These are phyloP conservation scores for Nesogale talazaci DNA, from an alignment of 2,113 vertebrate genomes.

Conservation along the genomic window DNA sequence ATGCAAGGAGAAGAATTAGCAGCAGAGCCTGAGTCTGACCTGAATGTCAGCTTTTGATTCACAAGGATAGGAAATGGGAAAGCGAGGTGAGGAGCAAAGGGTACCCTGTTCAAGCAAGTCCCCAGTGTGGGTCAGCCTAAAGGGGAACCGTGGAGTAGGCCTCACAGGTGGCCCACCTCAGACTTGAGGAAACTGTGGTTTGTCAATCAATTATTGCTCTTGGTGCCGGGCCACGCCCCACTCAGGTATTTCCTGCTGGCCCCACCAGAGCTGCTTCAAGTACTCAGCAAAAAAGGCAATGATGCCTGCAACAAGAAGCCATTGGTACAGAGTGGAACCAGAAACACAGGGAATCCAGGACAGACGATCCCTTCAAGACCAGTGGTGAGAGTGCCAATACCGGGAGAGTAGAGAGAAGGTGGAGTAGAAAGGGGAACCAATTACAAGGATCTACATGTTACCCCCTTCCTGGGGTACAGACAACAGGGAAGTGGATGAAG, in stretches of 20 bases:
- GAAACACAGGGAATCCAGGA: too few species aligned
- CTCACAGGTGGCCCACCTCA: too few species aligned
- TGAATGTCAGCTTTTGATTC: neutral
- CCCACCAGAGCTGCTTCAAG: neutral
- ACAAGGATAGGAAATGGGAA: neutral
- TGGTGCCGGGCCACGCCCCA: fast-evolving
- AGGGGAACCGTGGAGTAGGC: neutral
- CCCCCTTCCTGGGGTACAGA: too few species aligned
- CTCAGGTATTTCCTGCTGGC: neutral
- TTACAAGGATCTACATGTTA: too few species aligned
- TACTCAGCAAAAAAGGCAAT: neutral
- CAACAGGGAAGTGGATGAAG: too few species aligned
- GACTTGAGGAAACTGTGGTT: neutral
- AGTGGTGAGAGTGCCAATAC: too few species aligned
- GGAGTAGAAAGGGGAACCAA: too few species aligned
- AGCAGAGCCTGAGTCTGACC: neutral
- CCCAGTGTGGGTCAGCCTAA: neutral
- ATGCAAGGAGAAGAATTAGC: neutral
- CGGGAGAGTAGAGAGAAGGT: too few species aligned
- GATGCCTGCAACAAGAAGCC: neutral
- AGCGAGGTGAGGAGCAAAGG: neutral
- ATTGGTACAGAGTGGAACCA: too few species aligned
- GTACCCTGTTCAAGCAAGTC: neutral
- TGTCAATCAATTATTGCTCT: neutral
- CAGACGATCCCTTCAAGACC: too few species aligned